Evolutionary conservation across 2,888 invertebrate genomes (phyloP).

Genomic region (Lasioglossum villosulum): DNA sequence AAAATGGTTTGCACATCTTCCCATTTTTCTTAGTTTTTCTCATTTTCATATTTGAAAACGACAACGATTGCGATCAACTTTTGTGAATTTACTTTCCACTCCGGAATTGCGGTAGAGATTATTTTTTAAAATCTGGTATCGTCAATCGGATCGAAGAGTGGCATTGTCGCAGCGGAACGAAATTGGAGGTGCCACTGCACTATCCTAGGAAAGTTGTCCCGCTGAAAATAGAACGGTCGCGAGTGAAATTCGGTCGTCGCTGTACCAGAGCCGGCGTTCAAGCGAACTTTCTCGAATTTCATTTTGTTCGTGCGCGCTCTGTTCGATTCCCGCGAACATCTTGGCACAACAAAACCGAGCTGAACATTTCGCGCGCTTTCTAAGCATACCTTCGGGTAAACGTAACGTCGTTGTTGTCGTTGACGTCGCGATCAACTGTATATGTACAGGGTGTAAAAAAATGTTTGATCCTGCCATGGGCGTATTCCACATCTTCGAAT

Average conservation of each 20-base stretch:
- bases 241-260: constrained; percentile 59
- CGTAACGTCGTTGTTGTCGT: neutral
- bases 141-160: neutral
- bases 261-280: constrained; percentile 30
- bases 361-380: constrained; percentile 48
- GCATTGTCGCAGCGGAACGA: constrained; percentile 26
- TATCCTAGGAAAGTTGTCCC: constrained; percentile 61
- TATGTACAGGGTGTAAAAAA: too few relatives aligned
- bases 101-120: neutral
- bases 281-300: constrained; percentile 61
- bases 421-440: neutral
- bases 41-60: neutral
- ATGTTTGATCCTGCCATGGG: too few relatives aligned
- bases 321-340: constrained; percentile 13
- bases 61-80: neutral
- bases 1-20: neutral
- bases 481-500: too few relatives aligned
- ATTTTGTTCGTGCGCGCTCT: constrained; percentile 47
- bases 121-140: neutral
- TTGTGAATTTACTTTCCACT: neutral
- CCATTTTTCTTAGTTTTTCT: neutral
- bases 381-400: neutral
- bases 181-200: constrained; percentile 43
- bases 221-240: constrained; percentile 62
- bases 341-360: constrained; percentile 11